These are phyloP conservation scores for Urocolius indicus DNA, from an alignment of 2,113 vertebrate species.

Conservation along the genomic window DNA sequence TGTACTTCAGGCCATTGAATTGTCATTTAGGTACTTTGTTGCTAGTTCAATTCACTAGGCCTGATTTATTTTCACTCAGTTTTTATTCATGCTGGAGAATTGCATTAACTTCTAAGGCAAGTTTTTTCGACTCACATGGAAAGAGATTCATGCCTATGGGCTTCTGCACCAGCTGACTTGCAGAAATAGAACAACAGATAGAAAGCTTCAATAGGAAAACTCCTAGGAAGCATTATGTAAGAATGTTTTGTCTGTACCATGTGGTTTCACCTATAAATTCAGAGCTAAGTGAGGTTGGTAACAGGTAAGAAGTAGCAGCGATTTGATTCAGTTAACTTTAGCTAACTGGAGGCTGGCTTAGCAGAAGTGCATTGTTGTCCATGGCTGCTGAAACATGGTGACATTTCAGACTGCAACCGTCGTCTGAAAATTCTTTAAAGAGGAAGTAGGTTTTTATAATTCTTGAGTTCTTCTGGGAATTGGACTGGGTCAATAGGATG, in stretches of 20 bases:
- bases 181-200: not conserved
- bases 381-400: not conserved
- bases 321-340: not conserved
- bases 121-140: not conserved
- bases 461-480: not conserved
- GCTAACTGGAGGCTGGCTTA: not conserved
- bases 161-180: not conserved
- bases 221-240: not conserved
- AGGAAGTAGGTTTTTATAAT: not conserved
- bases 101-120: not conserved
- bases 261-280: not conserved
- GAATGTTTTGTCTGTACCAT: not conserved
- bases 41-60: not conserved
- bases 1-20: not conserved
- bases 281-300: not conserved
- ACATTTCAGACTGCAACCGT: not conserved
- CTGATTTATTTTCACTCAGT: not conserved
- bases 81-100: not conserved
- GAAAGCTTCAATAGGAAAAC: not conserved
- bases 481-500: conserved; percentile 15
- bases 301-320: not conserved
- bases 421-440: not conserved
- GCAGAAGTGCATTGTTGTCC: not conserved
- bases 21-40: not conserved
- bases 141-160: not conserved